phyloP scores from a whole-genome alignment of 2,888 invertebrate genomes.

The Tryphoninae sp. region DNA sequence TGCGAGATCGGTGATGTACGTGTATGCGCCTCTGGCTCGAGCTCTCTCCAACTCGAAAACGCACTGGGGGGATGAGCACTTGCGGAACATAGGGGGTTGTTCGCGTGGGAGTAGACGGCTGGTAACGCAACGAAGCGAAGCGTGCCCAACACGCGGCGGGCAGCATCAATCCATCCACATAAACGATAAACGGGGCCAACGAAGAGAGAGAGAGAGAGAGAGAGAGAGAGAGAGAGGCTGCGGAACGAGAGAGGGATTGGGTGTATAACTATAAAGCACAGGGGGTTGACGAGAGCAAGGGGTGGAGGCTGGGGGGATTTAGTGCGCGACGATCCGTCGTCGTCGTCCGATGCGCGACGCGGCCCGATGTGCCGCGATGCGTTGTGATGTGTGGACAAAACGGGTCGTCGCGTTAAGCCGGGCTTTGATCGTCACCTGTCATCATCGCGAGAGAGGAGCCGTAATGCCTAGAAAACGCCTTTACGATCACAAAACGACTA shows the following conservation, averaged over 20 bases:
- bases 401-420: constrained; percentile 77
- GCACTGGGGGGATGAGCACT: constrained; percentile 66
- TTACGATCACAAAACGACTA: constrained; percentile 23
- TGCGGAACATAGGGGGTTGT: constrained; percentile 67
- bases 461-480: constrained; percentile 35
- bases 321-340: constrained; percentile 56
- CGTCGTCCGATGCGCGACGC: constrained; percentile 49
- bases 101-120: constrained; percentile 82
- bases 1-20: neutral
- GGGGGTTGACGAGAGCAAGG: neutral
- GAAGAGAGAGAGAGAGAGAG: constrained; percentile 42
- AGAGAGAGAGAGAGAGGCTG: constrained; percentile 47
- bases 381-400: constrained; percentile 75
- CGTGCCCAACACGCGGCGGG: constrained; percentile 79
- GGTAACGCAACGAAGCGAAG: constrained; percentile 79
- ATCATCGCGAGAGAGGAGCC: constrained; percentile 58
- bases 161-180: constrained; percentile 80
- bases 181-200: constrained; percentile 76
- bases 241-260: constrained; percentile 36
- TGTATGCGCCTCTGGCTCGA: constrained; percentile 18
- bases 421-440: constrained; percentile 79
- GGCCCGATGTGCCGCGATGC: constrained; percentile 60
- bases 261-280: constrained; percentile 20
- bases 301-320: constrained; percentile 43
- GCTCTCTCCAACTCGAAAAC: constrained; percentile 76